phyloP scores from a whole-genome alignment of 1,140 invertebrate species.

The Bombus huntii region DNA sequence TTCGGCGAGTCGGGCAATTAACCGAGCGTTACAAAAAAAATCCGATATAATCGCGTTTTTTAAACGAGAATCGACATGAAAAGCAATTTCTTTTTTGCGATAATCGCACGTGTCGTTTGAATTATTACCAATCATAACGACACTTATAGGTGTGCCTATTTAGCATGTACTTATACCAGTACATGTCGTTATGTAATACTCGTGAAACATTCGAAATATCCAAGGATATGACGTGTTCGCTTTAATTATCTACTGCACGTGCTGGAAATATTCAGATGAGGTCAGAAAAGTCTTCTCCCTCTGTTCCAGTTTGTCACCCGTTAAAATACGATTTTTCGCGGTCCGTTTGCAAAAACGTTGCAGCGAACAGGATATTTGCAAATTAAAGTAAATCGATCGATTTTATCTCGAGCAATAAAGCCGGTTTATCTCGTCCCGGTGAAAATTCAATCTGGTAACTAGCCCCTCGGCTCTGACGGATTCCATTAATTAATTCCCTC shows the following conservation, averaged over 20 bases:
- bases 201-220: neutral
- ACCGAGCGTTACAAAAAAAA: slow-evolving; percentile 24
- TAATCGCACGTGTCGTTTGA: slow-evolving; percentile 2
- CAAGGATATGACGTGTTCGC: neutral
- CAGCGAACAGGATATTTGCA: neutral
- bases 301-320: neutral
- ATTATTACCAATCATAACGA: slow-evolving; percentile 8
- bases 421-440: slow-evolving; percentile 27
- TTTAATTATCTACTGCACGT: neutral
- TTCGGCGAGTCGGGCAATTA: slow-evolving; percentile 26
- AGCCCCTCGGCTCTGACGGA: neutral
- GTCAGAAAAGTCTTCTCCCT: neutral
- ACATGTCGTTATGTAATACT: neutral
- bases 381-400: slow-evolving; percentile 32
- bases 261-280: neutral
- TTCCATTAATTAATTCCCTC: slow-evolving; percentile 21
- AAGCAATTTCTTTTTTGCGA: neutral
- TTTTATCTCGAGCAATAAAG: slow-evolving; percentile 24
- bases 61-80: neutral
- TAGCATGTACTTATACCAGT: neutral
- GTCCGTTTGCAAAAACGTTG: no score
- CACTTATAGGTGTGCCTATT: neutral
- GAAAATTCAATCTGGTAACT: slow-evolving; percentile 21
- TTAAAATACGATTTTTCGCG: slow-evolving; percentile 3
- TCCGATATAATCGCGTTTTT: neutral